Conservation (phyloP, 1,140 invertebrate genomes). For the Caenorhabditis brenneri region DNA sequence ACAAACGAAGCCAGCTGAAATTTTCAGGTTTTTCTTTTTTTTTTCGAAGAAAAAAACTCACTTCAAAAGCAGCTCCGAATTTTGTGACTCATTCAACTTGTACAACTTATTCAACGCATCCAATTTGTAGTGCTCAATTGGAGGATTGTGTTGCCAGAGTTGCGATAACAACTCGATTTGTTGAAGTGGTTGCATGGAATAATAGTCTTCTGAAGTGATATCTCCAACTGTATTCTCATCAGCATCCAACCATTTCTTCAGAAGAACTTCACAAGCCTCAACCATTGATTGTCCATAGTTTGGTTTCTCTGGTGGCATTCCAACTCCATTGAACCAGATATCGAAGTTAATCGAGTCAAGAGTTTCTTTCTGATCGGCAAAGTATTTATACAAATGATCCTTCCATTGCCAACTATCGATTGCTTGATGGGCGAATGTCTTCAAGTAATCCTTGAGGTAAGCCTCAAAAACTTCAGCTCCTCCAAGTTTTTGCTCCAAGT, state of each 20-base stretch:
- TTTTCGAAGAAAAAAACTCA: conserved; percentile 66
- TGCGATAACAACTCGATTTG: conserved; percentile 79
- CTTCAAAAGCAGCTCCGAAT: conserved; percentile 80
- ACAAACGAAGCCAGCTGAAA: conserved; percentile 80
- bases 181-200: conserved; percentile 77
- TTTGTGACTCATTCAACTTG: conserved; percentile 77
- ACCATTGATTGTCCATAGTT: conserved; percentile 77
- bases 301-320: conserved; percentile 86
- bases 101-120: conserved; percentile 78
- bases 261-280: conserved; percentile 76
- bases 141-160: conserved; percentile 73
- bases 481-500: conserved; percentile 84
- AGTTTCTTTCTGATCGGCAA: conserved; percentile 69
- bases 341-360: conserved; percentile 81
- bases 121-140: conserved; percentile 55
- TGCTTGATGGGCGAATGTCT: conserved; percentile 83
- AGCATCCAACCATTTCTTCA: conserved; percentile 75
- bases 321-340: conserved; percentile 81
- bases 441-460: conserved; percentile 83
- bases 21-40: too few relatives aligned
- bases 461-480: conserved; percentile 81
- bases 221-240: conserved; percentile 71
- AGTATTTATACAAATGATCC: conserved; percentile 80
- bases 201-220: conserved; percentile 74
- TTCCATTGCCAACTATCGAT: conserved; percentile 84